Base-by-base conservation (phyloP, 2,888 invertebrate genomes). In the Caenorhabditis zanzibari region DNA sequence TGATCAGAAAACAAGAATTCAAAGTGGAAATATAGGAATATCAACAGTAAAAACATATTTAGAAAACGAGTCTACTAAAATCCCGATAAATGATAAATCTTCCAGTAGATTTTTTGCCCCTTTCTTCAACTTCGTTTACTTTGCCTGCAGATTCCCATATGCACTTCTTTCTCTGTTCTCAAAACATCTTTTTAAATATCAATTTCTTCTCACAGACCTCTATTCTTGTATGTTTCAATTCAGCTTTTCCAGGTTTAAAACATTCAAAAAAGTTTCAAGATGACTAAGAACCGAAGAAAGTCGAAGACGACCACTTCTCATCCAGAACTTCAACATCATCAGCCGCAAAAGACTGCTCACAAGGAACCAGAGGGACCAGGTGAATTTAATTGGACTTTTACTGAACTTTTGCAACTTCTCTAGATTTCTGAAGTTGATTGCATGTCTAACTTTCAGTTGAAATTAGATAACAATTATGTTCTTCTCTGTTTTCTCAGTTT, bases 251-350 rank as follows among this genome's bases (percentile, higher is more conserved):
- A 49, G 49, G 19, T 49, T 19, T 19, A 3, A 10, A 54, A 12
- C n/a, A 14, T 41, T 41, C 41, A 26, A 26, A 16, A 24, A 1
- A 38, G 9, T 19, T 16, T 1, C 9, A 19, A 19, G 56, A 71
- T 59, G 72, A 22, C 72, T 10, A 47, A 35, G 22, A 58, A 72
- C 22, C 28, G 72, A 59, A 72, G 72, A 72, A 72, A 59, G 72
- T 72, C 72, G 14, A 72, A 58, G 32, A 47, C 59, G n/a, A 14
- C 44, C 12, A 12, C 66, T 7, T 66, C 66, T 5, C 66, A 66
- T 22, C 66, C 66, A 10, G 66, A 66, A 14, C 10, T 66, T 14
- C 54, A 54, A 4, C 54, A 54, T 10, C 24, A 32, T 5, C 63
- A 64, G 12, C 10, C 26, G 26, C 26, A 49, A 0, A 66, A 66